A percentile compares a stretch with the other conserved stretches of the same genome.
Evolutionary conservation across 2,797 vertebrate species (phyloP).

Genomic region (Eptatretus atami): DNA sequence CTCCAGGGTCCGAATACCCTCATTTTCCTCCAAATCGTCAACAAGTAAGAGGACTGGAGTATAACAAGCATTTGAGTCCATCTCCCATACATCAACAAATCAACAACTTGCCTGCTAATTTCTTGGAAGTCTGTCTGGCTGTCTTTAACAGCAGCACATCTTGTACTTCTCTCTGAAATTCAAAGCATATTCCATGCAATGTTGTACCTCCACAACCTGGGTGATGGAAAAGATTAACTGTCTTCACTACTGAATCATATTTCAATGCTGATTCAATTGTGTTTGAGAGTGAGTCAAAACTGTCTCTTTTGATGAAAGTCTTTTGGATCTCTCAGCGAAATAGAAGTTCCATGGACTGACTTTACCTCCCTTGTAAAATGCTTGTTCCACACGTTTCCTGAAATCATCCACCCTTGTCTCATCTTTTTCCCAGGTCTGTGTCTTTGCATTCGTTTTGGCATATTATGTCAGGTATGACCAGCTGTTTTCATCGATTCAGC

Average conservation of each 20-base stretch:
- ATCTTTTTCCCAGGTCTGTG: slow-evolving; percentile 18
- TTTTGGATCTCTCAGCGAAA: slow-evolving; percentile 23
- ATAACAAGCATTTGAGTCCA: slow-evolving; percentile 11
- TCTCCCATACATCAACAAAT: slow-evolving; percentile 17
- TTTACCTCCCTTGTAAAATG: slow-evolving; percentile 31
- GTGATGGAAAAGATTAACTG: slow-evolving; percentile 26
- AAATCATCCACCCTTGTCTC: slow-evolving; percentile 16
- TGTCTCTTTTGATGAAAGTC: slow-evolving; percentile 25
- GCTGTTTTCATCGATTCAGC: slow-evolving; percentile 20
- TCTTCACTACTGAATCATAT: slow-evolving; percentile 13
- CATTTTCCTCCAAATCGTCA: slow-evolving; percentile 32
- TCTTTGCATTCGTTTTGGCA: slow-evolving; percentile 30
- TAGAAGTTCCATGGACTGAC: slow-evolving; percentile 40
- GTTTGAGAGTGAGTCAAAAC: slow-evolving; percentile 14
- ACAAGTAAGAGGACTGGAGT: slow-evolving; percentile 29
- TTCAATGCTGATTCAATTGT: slow-evolving; percentile 12
- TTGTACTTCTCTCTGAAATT: slow-evolving; percentile 16
- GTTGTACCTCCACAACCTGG: slow-evolving; percentile 38
- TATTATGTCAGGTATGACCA: slow-evolving; percentile 22
- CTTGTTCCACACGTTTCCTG: slow-evolving; percentile 16
- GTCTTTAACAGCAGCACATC: slow-evolving; percentile 28
- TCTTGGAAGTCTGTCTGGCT: slow-evolving; percentile 15
- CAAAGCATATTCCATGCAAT: slow-evolving; percentile 34
- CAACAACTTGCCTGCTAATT: slow-evolving; percentile 19
- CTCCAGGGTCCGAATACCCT: slow-evolving; percentile 20